These are phyloP conservation scores for Pardosa pseudoannulata DNA, from an alignment of 2,888 invertebrate species.

Conservation along the genomic window DNA sequence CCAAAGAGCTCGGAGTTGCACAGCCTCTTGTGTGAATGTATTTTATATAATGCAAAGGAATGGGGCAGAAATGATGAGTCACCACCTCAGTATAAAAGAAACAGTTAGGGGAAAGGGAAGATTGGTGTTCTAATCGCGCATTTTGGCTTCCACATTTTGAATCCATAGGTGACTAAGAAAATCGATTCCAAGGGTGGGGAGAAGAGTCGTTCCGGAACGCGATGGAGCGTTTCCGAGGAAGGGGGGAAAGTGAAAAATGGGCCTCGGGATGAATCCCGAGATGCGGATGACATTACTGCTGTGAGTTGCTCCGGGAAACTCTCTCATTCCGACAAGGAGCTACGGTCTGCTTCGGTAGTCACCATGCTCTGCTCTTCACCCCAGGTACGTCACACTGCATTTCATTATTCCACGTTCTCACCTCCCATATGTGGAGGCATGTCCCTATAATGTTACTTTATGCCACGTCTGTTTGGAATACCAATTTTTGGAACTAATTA, in stretches of 20 bases:
- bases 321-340: conserved; percentile 26
- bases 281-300: conserved; percentile 62
- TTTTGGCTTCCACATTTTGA: not conserved
- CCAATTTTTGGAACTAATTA: no score
- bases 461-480: no score
- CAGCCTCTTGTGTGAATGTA: no score
- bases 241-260: conserved; percentile 66
- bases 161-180: not conserved
- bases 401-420: no score
- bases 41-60: no score
- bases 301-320: not conserved
- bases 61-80: no score
- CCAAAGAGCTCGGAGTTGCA: no score
- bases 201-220: conserved; percentile 21
- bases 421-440: no score
- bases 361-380: conserved; percentile 42
- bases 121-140: not conserved
- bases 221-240: conserved; percentile 23
- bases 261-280: conserved; percentile 50
- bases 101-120: no score
- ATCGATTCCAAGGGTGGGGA: conserved; percentile 6
- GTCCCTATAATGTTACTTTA: no score
- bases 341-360: conserved; percentile 16
- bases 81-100: no score
- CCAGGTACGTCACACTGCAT: conserved; percentile 46